phyloP scores from a whole-genome alignment of 2,113 vertebrate genomes.

The Neogobius melanostomus region DNA sequence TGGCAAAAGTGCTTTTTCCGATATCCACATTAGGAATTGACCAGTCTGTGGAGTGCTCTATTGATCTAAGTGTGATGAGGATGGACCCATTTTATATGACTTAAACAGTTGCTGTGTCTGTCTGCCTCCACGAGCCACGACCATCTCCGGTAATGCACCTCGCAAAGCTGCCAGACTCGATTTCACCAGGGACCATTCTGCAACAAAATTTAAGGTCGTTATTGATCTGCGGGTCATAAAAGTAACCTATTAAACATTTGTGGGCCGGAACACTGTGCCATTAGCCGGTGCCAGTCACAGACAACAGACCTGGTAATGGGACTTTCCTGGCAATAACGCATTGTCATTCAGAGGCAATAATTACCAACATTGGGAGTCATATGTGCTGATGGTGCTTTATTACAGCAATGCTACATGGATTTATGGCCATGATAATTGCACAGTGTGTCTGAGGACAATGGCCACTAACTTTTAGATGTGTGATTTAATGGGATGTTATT shows the following conservation, averaged over 20 bases:
- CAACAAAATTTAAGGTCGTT: conserved; percentile 1
- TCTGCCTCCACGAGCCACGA: conserved; percentile 1
- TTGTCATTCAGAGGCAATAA: conserved; percentile 23
- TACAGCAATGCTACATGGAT: neutral
- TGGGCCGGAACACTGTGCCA: conserved; percentile 27
- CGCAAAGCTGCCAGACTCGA: neutral
- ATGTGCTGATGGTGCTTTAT: neutral
- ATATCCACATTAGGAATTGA: neutral
- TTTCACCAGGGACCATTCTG: neutral
- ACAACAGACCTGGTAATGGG: conserved; percentile 18
- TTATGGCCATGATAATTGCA: neutral
- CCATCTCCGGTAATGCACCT: conserved; percentile 7
- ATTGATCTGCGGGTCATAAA: conserved; percentile 38
- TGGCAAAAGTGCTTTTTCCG: neutral
- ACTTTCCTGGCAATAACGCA: conserved; percentile 4
- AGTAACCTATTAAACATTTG: conserved; percentile 33
- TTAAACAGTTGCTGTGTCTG: neutral
- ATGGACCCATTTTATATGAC: neutral
- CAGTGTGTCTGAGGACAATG: neutral
- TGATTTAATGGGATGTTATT: conserved; percentile 8
- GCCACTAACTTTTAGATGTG: neutral
- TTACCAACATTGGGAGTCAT: conserved; percentile 1
- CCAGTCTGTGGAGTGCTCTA: neutral
- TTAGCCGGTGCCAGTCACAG: conserved; percentile 20
- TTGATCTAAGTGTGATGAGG: neutral